Conservation (phyloP, 2,888 invertebrate genomes). For the Drosophila villosipedis region DNA sequence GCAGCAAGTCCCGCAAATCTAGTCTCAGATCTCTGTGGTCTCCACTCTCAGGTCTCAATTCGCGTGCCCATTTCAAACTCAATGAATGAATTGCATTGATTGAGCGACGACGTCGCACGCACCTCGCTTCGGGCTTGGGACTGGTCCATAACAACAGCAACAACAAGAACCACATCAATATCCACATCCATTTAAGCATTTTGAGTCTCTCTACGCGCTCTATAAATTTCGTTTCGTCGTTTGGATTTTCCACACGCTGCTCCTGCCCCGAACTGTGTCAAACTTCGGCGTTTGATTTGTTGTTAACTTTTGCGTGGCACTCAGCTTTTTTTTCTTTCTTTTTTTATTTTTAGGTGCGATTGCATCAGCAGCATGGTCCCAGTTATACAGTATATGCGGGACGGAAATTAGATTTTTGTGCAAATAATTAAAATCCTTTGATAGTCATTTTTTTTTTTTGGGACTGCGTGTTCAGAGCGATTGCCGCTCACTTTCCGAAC, state of each 20-base stretch:
- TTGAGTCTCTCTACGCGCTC: slow-evolving; percentile 53
- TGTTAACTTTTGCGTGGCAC: slow-evolving; percentile 71
- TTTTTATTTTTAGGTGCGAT: slow-evolving; percentile 27
- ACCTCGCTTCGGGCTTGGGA: slow-evolving; percentile 47
- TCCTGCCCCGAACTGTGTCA: slow-evolving; percentile 71
- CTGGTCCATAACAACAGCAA: slow-evolving; percentile 21
- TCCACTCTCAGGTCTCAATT: slow-evolving; percentile 23
- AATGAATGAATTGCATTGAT: slow-evolving; percentile 81
- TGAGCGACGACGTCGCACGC: slow-evolving; percentile 71
- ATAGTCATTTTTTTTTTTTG: slow-evolving; percentile 10
- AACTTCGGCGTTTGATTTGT: slow-evolving; percentile 65
- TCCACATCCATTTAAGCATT: slow-evolving; percentile 47
- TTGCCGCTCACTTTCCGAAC: slow-evolving; percentile 57
- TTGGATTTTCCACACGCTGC: slow-evolving; percentile 49
- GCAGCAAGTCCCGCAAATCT: slow-evolving; percentile 3
- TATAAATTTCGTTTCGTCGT: slow-evolving; percentile 64
- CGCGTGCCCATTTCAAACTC: slow-evolving; percentile 61
- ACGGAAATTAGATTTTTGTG: slow-evolving; percentile 75
- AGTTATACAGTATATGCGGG: slow-evolving; percentile 29
- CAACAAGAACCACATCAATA: slow-evolving; percentile 16
- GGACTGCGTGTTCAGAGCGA: slow-evolving; percentile 25
- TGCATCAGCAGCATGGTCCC: slow-evolving; percentile 32
- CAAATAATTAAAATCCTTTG: slow-evolving; percentile 77
- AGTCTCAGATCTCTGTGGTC: slow-evolving; percentile 10
- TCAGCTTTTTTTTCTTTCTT: slow-evolving; percentile 26